Evolutionary conservation across 2,888 invertebrate species (phyloP), one percentile per base, ranked within the genome.

Genomic region (Campoplex capitator): DNA sequence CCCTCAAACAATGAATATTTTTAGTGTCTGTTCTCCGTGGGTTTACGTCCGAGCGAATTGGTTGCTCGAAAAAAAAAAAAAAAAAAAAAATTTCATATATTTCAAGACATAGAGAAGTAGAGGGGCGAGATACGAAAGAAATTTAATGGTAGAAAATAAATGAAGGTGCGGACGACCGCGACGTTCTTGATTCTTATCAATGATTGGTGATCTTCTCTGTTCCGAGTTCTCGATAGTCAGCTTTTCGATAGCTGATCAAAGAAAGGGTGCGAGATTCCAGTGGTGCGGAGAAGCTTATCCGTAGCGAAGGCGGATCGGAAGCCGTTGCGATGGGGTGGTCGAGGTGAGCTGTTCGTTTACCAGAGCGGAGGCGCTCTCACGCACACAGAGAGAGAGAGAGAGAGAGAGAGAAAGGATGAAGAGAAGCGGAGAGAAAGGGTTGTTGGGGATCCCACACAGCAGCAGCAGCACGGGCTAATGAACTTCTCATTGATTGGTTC

Each of bases 401-500:
- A 67, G 67, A 67, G n/a, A 38, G 23, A 23, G 23, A 23, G 23
- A 23, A 23, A 23, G 23, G 23, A 23, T 23, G 23, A 23, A 23
- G 23, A 23, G 23, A 23, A 38, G 38, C n/a, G 8, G 76, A 82
- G 84, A 79, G 84, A 74, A 88, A 42, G 62, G 77, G 35, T 65
- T 48, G 76, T 54, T 76, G 84, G 85, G 88, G 88, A 88, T 89
- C 86, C 89, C 89, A 51, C 35, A 71, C 73, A 88, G 38, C 23
- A 38, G 38, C 23, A 38, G 38, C 4, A 38, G 88, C 86, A 88
- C 86, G 90, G 92, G 92, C 93, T 94, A 94, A 94, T 93, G 93
- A 94, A 93, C 93, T 93, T 92, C 92, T 93, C 94, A 94, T 94
- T 93, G 94, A 94, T 94, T 94, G 93, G 93, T 93, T 93, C 92